Conservation (phyloP, 2,113 vertebrate genomes). For the Gavia stellata region DNA sequence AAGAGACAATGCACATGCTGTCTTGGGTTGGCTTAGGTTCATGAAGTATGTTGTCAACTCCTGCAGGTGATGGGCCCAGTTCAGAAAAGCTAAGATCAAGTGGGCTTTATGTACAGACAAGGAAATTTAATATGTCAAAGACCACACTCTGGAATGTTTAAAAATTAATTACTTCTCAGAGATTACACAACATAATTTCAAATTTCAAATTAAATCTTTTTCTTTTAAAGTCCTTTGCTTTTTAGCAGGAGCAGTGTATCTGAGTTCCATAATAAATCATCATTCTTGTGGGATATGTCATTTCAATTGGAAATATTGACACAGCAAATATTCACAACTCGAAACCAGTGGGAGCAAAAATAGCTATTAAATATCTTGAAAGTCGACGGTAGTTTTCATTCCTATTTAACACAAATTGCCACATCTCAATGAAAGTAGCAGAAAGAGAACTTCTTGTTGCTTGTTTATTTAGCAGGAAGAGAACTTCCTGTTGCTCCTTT, state of each 20-base stretch:
- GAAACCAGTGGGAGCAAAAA: not conserved
- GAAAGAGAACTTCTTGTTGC: no score
- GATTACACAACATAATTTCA: not conserved
- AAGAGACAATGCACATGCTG: not conserved
- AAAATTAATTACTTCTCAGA: not conserved
- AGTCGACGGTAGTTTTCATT: not conserved
- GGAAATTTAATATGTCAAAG: not conserved
- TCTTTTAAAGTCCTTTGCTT: not conserved
- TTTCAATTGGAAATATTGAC: not conserved
- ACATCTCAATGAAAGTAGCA: not conserved
- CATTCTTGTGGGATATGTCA: not conserved
- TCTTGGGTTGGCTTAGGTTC: not conserved
- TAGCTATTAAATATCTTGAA: not conserved
- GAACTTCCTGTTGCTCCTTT: not conserved
- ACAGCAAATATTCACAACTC: not conserved
- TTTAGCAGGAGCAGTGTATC: not conserved
- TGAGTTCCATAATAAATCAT: not conserved
- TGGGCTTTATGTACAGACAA: not conserved
- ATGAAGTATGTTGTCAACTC: not conserved
- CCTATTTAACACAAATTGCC: not conserved
- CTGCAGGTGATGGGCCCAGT: not conserved
- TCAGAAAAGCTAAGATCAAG: not conserved
- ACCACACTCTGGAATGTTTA: not conserved
- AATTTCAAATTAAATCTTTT: not conserved
- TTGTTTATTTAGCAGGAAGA: not conserved